Evolutionary conservation across 2,797 vertebrate genomes (phyloP).

Genomic region (Melanotaenia boesemani): DNA sequence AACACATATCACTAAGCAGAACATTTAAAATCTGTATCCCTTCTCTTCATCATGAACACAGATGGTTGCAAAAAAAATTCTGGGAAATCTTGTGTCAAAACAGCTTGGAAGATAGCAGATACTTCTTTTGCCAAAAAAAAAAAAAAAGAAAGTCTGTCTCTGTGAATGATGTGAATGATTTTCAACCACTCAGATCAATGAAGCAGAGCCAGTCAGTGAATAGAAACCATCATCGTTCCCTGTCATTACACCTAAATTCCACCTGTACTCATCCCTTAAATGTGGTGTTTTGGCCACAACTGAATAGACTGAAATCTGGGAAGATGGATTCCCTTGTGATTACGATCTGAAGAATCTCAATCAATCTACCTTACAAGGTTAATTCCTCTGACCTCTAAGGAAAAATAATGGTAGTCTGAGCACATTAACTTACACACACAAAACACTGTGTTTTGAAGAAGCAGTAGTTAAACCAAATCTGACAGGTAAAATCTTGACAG

Average conservation of each 20-base stretch:
- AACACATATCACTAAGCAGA: too few species aligned
- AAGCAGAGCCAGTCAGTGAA: constrained; percentile 1
- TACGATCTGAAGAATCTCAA: neutral
- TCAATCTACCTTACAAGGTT: neutral
- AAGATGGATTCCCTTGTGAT: neutral
- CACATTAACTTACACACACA: neutral
- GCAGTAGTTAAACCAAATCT: neutral
- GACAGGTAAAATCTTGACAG: neutral
- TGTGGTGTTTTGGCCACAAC: neutral
- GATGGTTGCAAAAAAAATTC: neutral
- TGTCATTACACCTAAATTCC: neutral
- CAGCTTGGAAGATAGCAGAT: neutral
- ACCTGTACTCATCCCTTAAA: neutral
- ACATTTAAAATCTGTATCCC: neutral
- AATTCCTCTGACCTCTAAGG: neutral
- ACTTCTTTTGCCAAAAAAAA: too few species aligned
- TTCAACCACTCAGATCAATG: neutral
- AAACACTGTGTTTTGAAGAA: neutral
- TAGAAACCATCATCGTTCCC: neutral
- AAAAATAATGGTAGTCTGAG: neutral
- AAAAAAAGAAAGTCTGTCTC: neutral
- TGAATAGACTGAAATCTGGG: neutral
- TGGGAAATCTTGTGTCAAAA: neutral
- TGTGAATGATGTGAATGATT: neutral
- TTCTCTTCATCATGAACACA: neutral